Percentiles rank a stretch among this genome's conserved stretches.
Evolutionary conservation across 2,888 invertebrate species (phyloP).

Genomic region (Celastrina argiolus): DNA sequence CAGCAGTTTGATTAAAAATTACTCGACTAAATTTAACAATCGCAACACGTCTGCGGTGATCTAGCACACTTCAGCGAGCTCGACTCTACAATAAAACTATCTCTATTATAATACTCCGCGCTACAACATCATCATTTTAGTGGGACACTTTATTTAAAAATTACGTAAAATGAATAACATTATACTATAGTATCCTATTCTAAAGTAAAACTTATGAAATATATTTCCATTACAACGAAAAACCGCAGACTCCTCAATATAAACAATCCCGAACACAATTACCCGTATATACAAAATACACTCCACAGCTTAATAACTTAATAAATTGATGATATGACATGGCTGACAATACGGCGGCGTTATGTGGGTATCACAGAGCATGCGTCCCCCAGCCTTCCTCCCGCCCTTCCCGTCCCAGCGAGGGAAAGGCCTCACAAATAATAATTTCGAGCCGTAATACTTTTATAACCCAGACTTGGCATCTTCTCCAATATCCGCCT

Average conservation of each 20-base stretch:
- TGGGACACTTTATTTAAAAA: not conserved
- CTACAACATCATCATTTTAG: not conserved
- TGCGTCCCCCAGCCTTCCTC: conserved; percentile 42
- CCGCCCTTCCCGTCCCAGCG: conserved; percentile 36
- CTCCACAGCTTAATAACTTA: conserved; percentile 1
- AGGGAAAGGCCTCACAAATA: conserved; percentile 31
- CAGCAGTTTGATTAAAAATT: conserved; percentile 13
- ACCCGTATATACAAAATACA: not conserved
- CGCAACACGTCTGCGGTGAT: not conserved
- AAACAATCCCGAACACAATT: not conserved
- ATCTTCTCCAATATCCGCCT: conserved; percentile 45
- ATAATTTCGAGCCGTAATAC: conserved; percentile 19
- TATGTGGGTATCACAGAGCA: conserved; percentile 62
- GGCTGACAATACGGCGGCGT: conserved; percentile 33
- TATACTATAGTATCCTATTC: too few relatives aligned
- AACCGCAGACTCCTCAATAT: not conserved
- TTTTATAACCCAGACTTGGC: conserved; percentile 34
- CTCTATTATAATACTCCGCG: not conserved
- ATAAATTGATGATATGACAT: conserved; percentile 8
- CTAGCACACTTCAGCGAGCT: conserved; percentile 3
- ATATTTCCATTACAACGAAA: not conserved
- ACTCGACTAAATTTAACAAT: conserved; percentile 18
- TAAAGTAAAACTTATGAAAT: not conserved
- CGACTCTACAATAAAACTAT: not conserved
- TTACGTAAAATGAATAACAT: too few relatives aligned